phyloP scores from a whole-genome alignment of 1,140 invertebrate genomes.

The Cyclina sinensis region DNA sequence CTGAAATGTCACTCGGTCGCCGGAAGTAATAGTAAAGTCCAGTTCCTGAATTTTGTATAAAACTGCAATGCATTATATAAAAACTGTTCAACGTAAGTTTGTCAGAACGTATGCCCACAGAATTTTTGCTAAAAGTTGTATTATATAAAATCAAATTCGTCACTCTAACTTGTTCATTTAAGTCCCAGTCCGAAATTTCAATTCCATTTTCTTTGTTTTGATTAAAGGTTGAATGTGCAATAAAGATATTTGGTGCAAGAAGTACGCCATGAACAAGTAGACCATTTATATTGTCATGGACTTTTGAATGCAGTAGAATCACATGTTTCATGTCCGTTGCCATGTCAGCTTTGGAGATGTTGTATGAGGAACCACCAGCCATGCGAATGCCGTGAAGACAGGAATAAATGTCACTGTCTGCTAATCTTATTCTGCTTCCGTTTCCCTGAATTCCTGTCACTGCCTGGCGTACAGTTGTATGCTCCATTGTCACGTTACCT shows the following conservation, averaged over 20 bases:
- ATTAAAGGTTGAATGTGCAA: not conserved
- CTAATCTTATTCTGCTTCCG: slow-evolving; percentile 1
- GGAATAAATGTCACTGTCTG: not conserved
- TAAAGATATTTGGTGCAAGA: not conserved
- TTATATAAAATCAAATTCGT: not conserved
- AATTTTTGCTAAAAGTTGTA: not conserved
- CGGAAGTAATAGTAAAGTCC: not conserved
- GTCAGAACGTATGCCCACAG: not conserved
- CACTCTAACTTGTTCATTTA: not conserved
- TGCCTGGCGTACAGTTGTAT: slow-evolving; percentile 13
- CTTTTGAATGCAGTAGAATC: not conserved
- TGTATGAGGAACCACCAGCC: not conserved
- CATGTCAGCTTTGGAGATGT: not conserved
- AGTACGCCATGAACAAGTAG: not conserved
- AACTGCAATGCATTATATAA: not conserved
- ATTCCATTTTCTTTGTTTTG: not conserved
- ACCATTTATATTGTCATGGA: not conserved
- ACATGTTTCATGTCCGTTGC: not conserved
- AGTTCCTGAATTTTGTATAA: not conserved
- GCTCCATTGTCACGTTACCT: not conserved
- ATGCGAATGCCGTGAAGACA: not conserved
- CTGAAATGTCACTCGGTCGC: not conserved
- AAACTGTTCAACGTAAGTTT: not conserved
- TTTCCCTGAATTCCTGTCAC: not conserved
- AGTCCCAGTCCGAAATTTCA: not conserved